A percentile compares a stretch with the other conserved stretches of the same genome.
Evolutionary conservation across 2,888 invertebrate species (phyloP).

Genomic region (Dryobotodes eremita): DNA sequence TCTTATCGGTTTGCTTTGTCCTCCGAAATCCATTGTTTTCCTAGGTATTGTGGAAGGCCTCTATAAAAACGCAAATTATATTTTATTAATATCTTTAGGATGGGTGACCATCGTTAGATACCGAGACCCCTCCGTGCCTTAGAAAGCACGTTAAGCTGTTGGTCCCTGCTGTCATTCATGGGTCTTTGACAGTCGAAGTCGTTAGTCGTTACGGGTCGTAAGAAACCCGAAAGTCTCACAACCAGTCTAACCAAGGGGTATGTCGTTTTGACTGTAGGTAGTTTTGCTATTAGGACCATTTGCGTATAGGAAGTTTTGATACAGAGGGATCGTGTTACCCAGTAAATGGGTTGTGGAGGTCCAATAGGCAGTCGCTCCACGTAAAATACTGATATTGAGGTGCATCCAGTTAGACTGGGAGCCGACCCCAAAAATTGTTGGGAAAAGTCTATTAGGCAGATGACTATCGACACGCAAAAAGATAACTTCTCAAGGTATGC

Average conservation of each 20-base stretch:
- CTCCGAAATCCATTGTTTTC: conserved; percentile 58
- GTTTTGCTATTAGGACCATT: no score
- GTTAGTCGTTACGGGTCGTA: background rate
- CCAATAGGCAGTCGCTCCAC: background rate
- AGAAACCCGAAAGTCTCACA: background rate
- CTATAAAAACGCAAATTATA: conserved; percentile 61
- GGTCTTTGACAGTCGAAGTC: no score
- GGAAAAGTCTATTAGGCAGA: background rate
- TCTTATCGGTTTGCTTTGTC: conserved; percentile 16
- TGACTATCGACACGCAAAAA: background rate
- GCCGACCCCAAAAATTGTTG: background rate
- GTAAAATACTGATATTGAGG: background rate
- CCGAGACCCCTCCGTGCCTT: background rate
- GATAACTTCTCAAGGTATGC: background rate
- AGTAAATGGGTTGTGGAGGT: background rate
- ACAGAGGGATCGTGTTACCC: background rate
- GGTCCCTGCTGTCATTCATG: background rate
- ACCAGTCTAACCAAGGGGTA: background rate
- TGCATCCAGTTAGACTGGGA: background rate
- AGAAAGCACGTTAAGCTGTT: background rate
- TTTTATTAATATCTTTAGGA: conserved; percentile 2
- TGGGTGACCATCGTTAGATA: background rate
- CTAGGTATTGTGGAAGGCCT: conserved; percentile 70
- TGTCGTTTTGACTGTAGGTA: no score
- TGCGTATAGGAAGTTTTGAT: no score